These are phyloP conservation scores for Yponomeuta cagnagella DNA, from an alignment of 2,888 invertebrate species.

Conservation along the genomic window DNA sequence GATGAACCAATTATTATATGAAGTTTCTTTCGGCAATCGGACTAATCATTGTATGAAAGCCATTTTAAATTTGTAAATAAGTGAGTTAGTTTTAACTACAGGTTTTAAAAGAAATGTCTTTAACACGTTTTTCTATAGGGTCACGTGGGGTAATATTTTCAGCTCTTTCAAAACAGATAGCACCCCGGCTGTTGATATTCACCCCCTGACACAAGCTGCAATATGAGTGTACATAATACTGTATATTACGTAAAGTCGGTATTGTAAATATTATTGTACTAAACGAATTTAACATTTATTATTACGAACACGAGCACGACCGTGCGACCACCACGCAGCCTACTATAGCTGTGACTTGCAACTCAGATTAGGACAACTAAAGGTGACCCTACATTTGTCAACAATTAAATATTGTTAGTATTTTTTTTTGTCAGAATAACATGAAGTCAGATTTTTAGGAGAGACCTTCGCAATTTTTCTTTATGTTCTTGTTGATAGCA, in stretches of 20 bases:
- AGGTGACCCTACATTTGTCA: too few relatives aligned
- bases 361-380: background rate
- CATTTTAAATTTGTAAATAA: slow-evolving; percentile 17
- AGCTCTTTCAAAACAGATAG: too few relatives aligned
- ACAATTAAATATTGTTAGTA: too few relatives aligned
- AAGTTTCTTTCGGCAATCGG: background rate
- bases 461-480: too few relatives aligned
- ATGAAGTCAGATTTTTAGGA: too few relatives aligned
- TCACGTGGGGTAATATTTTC: too few relatives aligned
- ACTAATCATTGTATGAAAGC: background rate
- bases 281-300: slow-evolving; percentile 65
- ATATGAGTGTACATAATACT: slow-evolving; percentile 50
- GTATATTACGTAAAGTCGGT: slow-evolving; percentile 44
- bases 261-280: slow-evolving; percentile 64
- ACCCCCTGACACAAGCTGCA: slow-evolving; percentile 30
- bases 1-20: background rate
- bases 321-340: slow-evolving; percentile 43
- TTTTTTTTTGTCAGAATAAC: too few relatives aligned
- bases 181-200: slow-evolving; percentile 6
- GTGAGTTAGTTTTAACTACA: slow-evolving; percentile 2
- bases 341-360: background rate
- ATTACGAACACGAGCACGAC: slow-evolving; percentile 36
- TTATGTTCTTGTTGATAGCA: too few relatives aligned
- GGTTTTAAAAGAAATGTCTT: slow-evolving; percentile 7
- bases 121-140: background rate